Evolutionary conservation across 2,113 vertebrate species (phyloP), one percentile per base, ranked within the genome.

Genomic region (Menidia beryllina): DNA sequence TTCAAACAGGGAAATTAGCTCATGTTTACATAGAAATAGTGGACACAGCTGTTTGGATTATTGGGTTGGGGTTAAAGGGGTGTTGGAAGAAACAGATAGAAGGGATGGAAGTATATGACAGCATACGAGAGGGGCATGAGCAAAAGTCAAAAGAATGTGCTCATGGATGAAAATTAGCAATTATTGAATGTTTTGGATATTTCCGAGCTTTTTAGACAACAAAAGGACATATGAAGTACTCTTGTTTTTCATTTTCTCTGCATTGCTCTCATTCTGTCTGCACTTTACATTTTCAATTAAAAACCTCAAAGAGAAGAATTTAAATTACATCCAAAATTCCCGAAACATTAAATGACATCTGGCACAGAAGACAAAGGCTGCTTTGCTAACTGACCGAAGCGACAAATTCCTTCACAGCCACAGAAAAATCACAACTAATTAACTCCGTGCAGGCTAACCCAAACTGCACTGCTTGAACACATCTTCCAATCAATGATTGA

Each of bases 401-500:
- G 34, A 71, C 30, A 66, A 14, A 77, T 53, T 79, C 43, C 55
- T 50, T 79, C 60, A 57, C 1, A 4, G 20, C 10, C 23, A 38
- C 43, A 23, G 34, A 57, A 84, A 63, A 36, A 23, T 23, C 52
- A 54, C 10, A 23, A 64, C 14, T 78, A 43, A 81, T 79, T 81
- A 72, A 83, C 77, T 59, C 7, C 1, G 19, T 3, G 4, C 56
- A 10, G 57, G 59, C 27, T 41, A 63, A 67, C 47, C 47, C 64
- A 26, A 11, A 41, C 17, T 11, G 39, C 20, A 26, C 26, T 15
- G 24, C 61, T 47, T 47, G 13, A 15, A 41, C 21, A 38, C 51
- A 21, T 50, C 63, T 53, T 82, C 19, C 39, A 34, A 69, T 73
- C 43, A 90, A 87, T 84, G 52, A 84, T 81, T 84, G 54, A 79